Conservation (phyloP, 2,888 invertebrate species). For the Plebejus argus region DNA sequence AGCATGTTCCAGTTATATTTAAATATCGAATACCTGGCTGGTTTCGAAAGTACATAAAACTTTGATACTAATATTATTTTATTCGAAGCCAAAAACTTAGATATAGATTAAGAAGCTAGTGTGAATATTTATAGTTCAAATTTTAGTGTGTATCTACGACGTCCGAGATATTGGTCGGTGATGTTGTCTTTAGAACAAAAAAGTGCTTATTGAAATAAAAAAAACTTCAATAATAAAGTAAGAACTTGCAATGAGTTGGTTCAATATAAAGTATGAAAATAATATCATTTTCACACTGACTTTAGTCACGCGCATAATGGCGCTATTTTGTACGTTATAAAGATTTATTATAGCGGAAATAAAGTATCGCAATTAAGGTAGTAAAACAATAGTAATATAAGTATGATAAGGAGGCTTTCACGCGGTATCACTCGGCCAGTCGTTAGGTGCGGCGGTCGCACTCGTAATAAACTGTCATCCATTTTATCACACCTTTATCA, state of each 20-base stretch:
- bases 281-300: not conserved
- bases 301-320: constrained; percentile 1
- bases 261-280: not conserved
- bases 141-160: too few species aligned
- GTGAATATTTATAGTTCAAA: too few species aligned
- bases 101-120: not conserved
- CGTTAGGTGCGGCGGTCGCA: constrained; percentile 19
- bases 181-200: too few species aligned
- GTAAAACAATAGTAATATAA: constrained; percentile 17
- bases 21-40: not conserved
- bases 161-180: too few species aligned
- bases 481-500: constrained; percentile 12
- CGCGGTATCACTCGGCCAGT: constrained; percentile 16
- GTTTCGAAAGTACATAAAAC: not conserved
- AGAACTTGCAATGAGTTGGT: not conserved
- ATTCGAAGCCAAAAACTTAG: not conserved
- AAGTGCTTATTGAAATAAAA: not conserved
- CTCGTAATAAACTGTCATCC: constrained; percentile 15
- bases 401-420: constrained; percentile 28
- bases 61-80: not conserved
- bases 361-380: constrained; percentile 9
- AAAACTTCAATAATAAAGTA: not conserved
- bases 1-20: not conserved
- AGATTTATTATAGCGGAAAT: constrained; percentile 8
- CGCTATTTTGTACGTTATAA: not conserved